Percentiles rank a stretch among this genome's conserved stretches.
Evolutionary conservation across 2,797 vertebrate genomes (phyloP).

Genomic region (Cossypha heuglini): DNA sequence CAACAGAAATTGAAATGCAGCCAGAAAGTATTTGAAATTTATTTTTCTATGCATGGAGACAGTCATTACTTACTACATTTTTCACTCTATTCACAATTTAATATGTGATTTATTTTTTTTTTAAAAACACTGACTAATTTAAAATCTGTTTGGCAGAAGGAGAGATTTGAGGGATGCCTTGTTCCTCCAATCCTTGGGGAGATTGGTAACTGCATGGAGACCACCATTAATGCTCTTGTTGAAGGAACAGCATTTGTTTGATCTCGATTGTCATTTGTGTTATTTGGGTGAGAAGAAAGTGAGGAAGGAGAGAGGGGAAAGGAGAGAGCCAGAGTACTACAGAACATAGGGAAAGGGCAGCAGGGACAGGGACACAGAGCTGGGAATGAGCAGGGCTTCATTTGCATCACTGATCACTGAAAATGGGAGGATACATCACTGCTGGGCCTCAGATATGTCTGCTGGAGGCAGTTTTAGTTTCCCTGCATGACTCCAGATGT

Average conservation of each 20-base stretch:
- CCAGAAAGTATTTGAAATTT: background rate
- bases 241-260: background rate
- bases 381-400: background rate
- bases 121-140: background rate
- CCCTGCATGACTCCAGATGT: background rate
- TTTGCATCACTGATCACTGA: background rate
- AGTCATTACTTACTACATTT: background rate
- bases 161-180: background rate
- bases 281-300: background rate
- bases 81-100: background rate
- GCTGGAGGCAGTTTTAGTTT: background rate
- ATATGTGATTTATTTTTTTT: background rate
- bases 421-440: background rate
- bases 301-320: background rate
- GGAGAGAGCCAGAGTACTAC: background rate
- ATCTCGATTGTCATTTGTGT: background rate
- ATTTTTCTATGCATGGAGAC: background rate
- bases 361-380: background rate
- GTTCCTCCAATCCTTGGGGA: background rate
- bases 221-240: fast-evolving
- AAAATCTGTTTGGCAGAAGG: background rate
- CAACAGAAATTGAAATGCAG: background rate
- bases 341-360: too few relatives aligned
- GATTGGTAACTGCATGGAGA: background rate
- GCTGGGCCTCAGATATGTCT: background rate